Percentiles rank a stretch among this genome's conserved stretches.
These are phyloP conservation scores for Cotesia typhae DNA, from an alignment of 1,140 invertebrate genomes.

Conservation along the genomic window DNA sequence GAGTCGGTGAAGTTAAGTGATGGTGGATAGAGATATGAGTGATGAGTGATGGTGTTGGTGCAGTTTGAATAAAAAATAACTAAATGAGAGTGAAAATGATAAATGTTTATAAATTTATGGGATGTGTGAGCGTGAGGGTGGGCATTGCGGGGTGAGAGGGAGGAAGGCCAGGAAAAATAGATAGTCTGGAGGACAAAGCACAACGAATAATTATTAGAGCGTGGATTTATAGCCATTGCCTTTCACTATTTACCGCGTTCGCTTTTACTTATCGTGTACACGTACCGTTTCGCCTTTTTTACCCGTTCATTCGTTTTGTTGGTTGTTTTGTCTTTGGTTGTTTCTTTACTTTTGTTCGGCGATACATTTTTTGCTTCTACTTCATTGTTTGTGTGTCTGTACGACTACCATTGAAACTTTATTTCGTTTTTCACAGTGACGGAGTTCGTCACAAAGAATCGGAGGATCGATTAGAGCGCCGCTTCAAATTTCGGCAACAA, in stretches of 20 bases:
- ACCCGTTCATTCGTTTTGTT: not conserved
- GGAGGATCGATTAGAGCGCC: conserved; percentile 3
- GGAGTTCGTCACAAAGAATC: conserved; percentile 20
- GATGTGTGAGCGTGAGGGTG: not conserved
- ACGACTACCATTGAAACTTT: conserved; percentile 10
- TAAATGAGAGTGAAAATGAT: conserved; percentile 19
- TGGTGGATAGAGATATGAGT: not conserved
- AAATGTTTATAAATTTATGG: conserved; percentile 14
- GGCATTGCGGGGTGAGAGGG: too few species aligned
- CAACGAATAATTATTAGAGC: conserved; percentile 34
- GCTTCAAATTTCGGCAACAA: not conserved
- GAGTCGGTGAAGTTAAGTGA: conserved; percentile 10
- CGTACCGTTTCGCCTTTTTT: conserved; percentile 17
- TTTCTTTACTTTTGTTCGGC: not conserved
- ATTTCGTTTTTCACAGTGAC: conserved; percentile 5
- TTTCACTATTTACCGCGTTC: conserved; percentile 24
- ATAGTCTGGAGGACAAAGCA: conserved; percentile 18
- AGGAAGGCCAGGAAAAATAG: conserved; percentile 2
- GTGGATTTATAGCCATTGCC: conserved; percentile 34
- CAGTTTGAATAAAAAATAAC: conserved; percentile 6
- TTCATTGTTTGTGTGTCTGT: conserved; percentile 25
- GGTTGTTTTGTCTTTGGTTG: not conserved
- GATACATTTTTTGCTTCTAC: conserved; percentile 1
- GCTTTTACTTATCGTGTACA: conserved; percentile 29
- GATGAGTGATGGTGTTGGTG: not conserved